phyloP scores from a whole-genome alignment of 2,797 vertebrate species.

The Pangasius larnaudii region DNA sequence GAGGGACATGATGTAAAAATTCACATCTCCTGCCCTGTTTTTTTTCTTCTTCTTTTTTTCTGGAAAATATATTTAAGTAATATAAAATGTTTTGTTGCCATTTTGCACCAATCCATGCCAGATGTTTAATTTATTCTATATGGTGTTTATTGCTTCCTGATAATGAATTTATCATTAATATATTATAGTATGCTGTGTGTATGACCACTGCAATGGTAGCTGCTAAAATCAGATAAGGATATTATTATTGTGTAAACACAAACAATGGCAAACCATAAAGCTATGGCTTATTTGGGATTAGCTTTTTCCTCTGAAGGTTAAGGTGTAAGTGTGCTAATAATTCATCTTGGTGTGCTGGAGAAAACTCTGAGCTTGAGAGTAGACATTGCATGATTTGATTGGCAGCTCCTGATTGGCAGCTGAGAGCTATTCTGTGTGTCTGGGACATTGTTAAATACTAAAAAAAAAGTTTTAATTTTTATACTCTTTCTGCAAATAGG shows the following conservation, averaged over 20 bases:
- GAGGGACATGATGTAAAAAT: not conserved
- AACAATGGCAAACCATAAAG: not conserved
- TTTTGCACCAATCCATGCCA: not conserved
- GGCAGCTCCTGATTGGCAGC: constrained; percentile 5
- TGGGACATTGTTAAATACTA: not conserved
- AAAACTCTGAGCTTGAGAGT: not conserved
- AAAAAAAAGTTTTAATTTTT: not conserved
- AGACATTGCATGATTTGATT: constrained; percentile 2
- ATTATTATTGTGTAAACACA: not conserved
- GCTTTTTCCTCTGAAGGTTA: not conserved
- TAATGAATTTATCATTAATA: not conserved
- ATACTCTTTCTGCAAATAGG: not conserved
- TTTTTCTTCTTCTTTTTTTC: not conserved
- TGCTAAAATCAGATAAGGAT: not conserved
- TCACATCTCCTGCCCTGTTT: not conserved
- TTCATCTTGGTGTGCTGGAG: not conserved
- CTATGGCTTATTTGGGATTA: not conserved
- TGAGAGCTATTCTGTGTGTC: not conserved
- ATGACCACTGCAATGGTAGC: not conserved
- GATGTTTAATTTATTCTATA: not conserved
- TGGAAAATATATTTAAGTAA: not conserved
- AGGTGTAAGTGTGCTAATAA: constrained; percentile 5
- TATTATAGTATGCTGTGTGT: not conserved
- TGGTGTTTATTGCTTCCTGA: not conserved
- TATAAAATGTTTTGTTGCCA: not conserved